Percentiles rank a stretch among this genome's conserved stretches.
These are phyloP conservation scores for Fopius arisanus DNA, from an alignment of 1,140 invertebrate genomes.

Conservation along the genomic window DNA sequence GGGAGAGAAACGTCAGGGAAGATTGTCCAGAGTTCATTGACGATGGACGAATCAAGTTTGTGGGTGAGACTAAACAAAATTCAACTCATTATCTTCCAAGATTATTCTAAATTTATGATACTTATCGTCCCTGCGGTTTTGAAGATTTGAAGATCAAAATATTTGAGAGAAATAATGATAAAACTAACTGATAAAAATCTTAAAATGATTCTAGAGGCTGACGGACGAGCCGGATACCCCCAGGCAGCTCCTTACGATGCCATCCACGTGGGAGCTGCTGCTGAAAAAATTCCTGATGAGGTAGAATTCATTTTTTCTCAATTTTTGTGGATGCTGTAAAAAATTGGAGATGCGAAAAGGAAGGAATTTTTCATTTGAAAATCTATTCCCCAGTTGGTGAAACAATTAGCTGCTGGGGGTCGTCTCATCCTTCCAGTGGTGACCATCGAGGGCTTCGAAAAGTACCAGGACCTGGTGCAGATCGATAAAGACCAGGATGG, in stretches of 20 bases:
- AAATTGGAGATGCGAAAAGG: too few species aligned
- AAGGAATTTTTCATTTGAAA: too few species aligned
- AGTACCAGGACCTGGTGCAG: conserved; percentile 55
- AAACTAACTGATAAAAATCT: conserved; percentile 27
- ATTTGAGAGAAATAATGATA: conserved; percentile 32
- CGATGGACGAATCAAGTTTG: conserved; percentile 55
- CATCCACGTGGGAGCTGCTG: conserved; percentile 72
- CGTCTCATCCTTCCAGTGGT: conserved; percentile 75
- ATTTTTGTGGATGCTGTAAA: too few species aligned
- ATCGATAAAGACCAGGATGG: conserved; percentile 56
- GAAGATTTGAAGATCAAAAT: too few species aligned
- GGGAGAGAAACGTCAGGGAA: conserved; percentile 51
- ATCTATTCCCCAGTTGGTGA: conserved; percentile 60
- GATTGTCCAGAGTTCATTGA: conserved; percentile 55
- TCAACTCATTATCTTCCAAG: too few species aligned
- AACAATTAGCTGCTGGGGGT: conserved; percentile 72
- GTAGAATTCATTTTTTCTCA: too few species aligned
- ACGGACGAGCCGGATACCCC: conserved; percentile 71
- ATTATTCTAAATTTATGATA: too few species aligned
- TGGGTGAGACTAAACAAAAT: conserved; percentile 47
- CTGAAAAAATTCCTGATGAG: conserved; percentile 68
- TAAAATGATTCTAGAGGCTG: conserved; percentile 67
- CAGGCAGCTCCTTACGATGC: conserved; percentile 73
- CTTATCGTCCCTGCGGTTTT: too few species aligned
- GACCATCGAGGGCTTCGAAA: conserved; percentile 51